Conservation (phyloP, 2,113 vertebrate species). For the Crotalus horridus region DNA sequence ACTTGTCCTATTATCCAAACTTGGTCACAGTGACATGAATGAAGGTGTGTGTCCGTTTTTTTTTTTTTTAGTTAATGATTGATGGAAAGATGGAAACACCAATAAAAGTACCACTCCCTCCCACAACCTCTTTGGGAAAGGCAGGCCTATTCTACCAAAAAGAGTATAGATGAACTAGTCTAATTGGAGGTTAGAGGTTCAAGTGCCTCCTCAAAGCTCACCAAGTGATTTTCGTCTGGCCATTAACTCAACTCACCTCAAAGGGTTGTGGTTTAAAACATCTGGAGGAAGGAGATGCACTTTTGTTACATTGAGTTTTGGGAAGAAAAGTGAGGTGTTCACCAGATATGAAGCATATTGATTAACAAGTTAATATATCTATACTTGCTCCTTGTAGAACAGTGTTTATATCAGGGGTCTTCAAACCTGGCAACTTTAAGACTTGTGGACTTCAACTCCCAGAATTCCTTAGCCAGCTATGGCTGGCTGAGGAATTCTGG, state of each 20-base stretch:
- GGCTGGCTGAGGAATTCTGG: no score
- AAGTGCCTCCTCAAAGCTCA: neutral
- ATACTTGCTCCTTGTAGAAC: neutral
- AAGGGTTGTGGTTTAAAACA: neutral
- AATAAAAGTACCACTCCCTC: neutral
- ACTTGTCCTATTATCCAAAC: neutral
- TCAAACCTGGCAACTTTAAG: no score
- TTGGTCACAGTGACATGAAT: neutral
- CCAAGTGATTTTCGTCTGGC: neutral
- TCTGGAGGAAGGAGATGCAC: neutral
- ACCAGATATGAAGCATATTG: neutral
- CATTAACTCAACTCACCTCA: neutral
- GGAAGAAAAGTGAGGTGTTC: neutral
- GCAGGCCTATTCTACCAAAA: neutral
- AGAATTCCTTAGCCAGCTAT: no score
- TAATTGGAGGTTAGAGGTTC: neutral
- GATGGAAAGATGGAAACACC: neutral
- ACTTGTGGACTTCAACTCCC: no score
- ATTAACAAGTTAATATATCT: neutral
- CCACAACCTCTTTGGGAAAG: neutral
- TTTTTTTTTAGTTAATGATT: neutral
- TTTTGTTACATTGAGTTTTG: neutral
- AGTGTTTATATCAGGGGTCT: neutral
- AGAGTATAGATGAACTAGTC: neutral
- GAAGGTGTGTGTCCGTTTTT: neutral